Base-by-base conservation (phyloP, 2,113 vertebrate genomes). In the Tringa solitaria region DNA sequence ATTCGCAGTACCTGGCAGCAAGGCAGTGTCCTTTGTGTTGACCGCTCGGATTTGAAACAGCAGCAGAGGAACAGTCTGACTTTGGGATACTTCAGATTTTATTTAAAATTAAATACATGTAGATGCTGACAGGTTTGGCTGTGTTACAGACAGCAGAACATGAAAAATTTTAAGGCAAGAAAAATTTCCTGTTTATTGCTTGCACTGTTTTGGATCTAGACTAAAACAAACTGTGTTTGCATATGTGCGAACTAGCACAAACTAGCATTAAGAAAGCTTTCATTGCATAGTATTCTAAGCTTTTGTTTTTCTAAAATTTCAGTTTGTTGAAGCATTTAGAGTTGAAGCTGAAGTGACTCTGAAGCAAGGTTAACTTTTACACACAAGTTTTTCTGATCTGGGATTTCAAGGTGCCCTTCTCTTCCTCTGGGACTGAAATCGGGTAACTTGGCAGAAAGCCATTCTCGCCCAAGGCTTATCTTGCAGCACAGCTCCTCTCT, bases 321-420 rank as follows among this genome's bases (percentile, higher is more conserved):
- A 21, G 51, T 64, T 89, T 72, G 27, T 19, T 61, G 56, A 78
- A 84, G 32, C 12, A 37, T 5, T 3, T 65, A 57, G 72, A 60
- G 14, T 76, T 77, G 72, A 90, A 76, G 50, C 33, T 73, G 24
- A 79, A 85, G 24, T 61, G 73, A 74, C 37, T 90, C 54, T 61
- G 59, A 93, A 81, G 32, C 59, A 78, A 64, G 35, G 60, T 81
- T 85, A 43, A 54, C 39, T 91, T 94, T 23, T 61, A 35, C 39
- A 63, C 10, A 20, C 3, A 37, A 41, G 59, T 77, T 74, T 81
- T 89, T 88, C 64, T 94, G 51, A 64, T 81, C 16, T 79, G 80
- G 39, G 76, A 60, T 88, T 95, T 93, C 92, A 93, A 75, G 74
- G 85, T 96, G 78, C 87, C 83, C 74, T 94, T 89, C 48, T 56